phyloP scores from a whole-genome alignment of 2,888 invertebrate species.

The Tineola bisselliella region DNA sequence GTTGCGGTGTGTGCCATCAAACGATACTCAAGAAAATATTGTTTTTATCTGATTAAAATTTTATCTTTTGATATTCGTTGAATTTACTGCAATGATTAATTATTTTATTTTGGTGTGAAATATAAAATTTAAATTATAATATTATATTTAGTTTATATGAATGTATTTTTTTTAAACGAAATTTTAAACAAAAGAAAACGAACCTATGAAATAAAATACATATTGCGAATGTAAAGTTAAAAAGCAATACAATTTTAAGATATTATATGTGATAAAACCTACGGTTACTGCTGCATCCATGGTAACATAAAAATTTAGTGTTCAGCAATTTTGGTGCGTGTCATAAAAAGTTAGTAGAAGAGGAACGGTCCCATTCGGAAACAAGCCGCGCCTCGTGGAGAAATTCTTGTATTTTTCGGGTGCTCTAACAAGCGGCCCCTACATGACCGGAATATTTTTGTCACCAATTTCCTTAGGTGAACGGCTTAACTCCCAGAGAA shows the following conservation, averaged over 20 bases:
- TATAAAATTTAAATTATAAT: neutral
- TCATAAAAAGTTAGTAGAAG: slow-evolving; percentile 41
- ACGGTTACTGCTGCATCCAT: slow-evolving; percentile 34
- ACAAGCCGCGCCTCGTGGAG: slow-evolving; percentile 38
- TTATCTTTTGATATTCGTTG: neutral
- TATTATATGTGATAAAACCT: neutral
- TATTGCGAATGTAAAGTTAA: neutral
- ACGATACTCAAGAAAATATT: neutral
- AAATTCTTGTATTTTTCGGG: slow-evolving; percentile 48
- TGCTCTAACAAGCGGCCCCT: slow-evolving; percentile 53
- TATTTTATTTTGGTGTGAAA: neutral
- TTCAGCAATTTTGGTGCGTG: slow-evolving; percentile 34
- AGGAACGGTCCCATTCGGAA: slow-evolving; percentile 36
- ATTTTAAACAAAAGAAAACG: too few species aligned
- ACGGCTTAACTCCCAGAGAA: slow-evolving; percentile 52
- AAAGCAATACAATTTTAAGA: neutral
- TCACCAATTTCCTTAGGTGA: slow-evolving; percentile 56
- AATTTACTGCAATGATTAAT: neutral
- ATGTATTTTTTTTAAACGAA: too few species aligned
- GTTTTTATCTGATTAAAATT: neutral
- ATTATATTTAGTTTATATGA: neutral
- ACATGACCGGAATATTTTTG: slow-evolving; percentile 65
- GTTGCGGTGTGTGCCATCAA: neutral
- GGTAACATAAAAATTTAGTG: slow-evolving; percentile 43
- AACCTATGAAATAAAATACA: too few species aligned